Conservation (phyloP, 2,113 vertebrate genomes). For the Raja brachyura region DNA sequence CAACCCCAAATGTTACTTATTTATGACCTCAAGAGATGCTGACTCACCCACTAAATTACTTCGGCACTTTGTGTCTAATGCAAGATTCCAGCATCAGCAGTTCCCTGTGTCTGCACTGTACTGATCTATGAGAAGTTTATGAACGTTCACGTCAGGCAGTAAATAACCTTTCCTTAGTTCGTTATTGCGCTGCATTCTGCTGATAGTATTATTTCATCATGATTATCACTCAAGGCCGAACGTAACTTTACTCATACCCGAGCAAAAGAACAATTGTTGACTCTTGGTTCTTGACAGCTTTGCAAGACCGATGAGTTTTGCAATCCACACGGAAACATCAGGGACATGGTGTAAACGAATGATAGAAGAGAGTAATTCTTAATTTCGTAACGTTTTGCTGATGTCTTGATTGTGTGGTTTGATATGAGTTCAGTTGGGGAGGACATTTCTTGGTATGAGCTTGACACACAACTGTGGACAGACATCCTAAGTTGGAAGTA, state of each 20-base stretch:
- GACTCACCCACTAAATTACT: no score
- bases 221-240: not conserved
- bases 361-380: not conserved
- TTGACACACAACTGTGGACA: not conserved
- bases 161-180: not conserved
- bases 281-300: not conserved
- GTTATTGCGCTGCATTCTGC: not conserved
- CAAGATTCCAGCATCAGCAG: no score
- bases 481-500: not conserved
- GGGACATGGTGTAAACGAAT: not conserved
- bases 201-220: not conserved
- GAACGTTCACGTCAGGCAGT: not conserved
- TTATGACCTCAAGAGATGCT: no score
- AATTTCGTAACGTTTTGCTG: not conserved
- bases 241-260: not conserved
- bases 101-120: no score
- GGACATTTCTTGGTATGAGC: not conserved
- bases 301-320: not conserved
- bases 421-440: not conserved
- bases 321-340: not conserved
- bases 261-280: constrained; percentile 20
- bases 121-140: no score
- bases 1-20: no score
- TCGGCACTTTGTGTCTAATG: no score
- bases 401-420: not conserved